Conservation (phyloP, 2,113 vertebrate species). For the Silurus asotus region DNA sequence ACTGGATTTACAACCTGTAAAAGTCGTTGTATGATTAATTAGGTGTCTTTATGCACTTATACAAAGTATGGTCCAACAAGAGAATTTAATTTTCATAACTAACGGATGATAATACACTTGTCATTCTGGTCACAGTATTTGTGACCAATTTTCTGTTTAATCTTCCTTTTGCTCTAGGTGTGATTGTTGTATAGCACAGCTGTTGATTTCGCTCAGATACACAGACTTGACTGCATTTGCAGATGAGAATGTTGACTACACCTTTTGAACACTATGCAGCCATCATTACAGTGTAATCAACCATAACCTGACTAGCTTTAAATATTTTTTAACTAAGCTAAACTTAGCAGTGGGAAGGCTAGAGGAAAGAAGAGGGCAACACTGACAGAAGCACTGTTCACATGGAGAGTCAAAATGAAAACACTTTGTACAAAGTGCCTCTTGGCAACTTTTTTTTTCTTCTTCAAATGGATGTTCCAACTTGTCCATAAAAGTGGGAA, state of each 20-base stretch:
- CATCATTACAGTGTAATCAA: background rate
- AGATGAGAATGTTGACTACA: background rate
- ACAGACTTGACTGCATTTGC: background rate
- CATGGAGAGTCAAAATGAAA: background rate
- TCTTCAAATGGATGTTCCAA: background rate
- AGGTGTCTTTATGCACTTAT: background rate
- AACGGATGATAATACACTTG: background rate
- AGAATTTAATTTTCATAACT: background rate
- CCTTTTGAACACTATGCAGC: background rate
- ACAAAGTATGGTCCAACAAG: background rate
- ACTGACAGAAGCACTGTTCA: background rate
- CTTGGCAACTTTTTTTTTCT: background rate
- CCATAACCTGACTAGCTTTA: background rate
- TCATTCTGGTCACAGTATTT: background rate
- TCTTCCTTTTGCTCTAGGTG: background rate
- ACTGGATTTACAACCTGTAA: background rate
- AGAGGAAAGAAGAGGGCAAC: background rate
- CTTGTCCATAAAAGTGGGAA: background rate
- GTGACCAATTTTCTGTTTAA: background rate
- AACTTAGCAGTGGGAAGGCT: background rate
- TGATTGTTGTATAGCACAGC: background rate
- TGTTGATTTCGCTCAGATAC: background rate
- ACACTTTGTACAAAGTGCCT: background rate
- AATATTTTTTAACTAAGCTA: background rate
- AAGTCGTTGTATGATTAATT: background rate